Conservation (phyloP, 2,888 invertebrate genomes). For the Cephonodes hylas region DNA sequence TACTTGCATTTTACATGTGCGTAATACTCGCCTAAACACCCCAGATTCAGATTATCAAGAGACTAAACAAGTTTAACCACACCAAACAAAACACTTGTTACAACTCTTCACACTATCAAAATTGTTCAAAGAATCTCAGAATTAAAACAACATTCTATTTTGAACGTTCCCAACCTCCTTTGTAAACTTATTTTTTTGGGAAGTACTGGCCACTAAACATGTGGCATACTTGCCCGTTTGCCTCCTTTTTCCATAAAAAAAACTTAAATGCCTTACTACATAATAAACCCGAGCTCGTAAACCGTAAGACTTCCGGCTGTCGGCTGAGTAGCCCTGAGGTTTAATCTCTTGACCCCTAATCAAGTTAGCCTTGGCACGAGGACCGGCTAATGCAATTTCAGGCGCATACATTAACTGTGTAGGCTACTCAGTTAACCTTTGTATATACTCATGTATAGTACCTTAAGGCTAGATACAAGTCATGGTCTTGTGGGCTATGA, state of each 20-base stretch:
- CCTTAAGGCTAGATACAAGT: not conserved
- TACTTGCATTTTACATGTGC: too few species aligned
- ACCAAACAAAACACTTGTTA: too few species aligned
- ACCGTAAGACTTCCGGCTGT: not conserved
- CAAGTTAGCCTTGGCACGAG: conserved; percentile 16
- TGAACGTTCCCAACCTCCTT: not conserved
- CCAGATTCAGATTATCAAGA: too few species aligned
- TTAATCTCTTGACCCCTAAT: conserved; percentile 25
- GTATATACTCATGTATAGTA: not conserved
- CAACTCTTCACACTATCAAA: too few species aligned
- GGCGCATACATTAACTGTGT: conserved; percentile 17
- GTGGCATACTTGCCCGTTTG: too few species aligned
- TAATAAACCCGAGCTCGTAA: not conserved
- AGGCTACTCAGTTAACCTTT: not conserved
- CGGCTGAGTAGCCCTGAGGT: conserved; percentile 7
- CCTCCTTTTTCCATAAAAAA: too few species aligned
- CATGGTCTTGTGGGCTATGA: not conserved
- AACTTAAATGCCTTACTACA: not conserved
- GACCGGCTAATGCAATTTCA: conserved; percentile 15
- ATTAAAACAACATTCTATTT: too few species aligned
- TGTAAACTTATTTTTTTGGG: too few species aligned
- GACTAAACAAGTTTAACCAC: too few species aligned
- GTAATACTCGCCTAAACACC: too few species aligned
- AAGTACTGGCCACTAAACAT: too few species aligned
- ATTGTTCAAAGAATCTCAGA: too few species aligned